phyloP scores from a whole-genome alignment of 2,113 vertebrate species.

The Bubalus kerabau region DNA sequence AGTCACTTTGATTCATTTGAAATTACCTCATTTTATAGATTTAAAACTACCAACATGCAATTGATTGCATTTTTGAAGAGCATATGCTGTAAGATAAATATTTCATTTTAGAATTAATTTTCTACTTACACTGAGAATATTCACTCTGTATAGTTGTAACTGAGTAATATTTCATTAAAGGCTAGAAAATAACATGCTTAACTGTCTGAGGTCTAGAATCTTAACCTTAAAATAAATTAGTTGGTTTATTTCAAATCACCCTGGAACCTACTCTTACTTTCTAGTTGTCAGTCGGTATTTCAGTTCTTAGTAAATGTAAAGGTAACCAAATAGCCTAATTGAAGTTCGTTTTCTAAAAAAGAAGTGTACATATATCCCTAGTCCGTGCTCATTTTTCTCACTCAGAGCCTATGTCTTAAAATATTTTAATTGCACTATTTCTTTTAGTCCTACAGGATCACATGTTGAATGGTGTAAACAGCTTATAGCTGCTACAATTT shows the following conservation, averaged over 20 bases:
- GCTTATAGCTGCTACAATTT: constrained; percentile 98
- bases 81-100: background rate
- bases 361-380: background rate
- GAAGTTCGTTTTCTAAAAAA: background rate
- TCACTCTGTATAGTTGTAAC: background rate
- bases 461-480: constrained; percentile 99
- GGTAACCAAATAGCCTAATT: background rate
- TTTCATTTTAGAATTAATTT: constrained; percentile 32
- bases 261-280: background rate
- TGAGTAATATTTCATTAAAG: background rate
- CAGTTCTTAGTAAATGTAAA: constrained; percentile 24
- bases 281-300: background rate
- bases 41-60: background rate
- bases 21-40: background rate
- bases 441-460: constrained; percentile 91
- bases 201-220: background rate
- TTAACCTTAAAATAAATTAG: background rate
- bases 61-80: constrained; percentile 13
- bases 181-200: background rate
- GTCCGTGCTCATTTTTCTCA: background rate
- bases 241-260: constrained; percentile 8
- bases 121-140: background rate
- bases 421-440: constrained; percentile 65
- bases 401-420: constrained; percentile 11
- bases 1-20: background rate